These are phyloP conservation scores for Ptychadena robeensis DNA, from an alignment of 2,797 vertebrate species.

Conservation along the genomic window DNA sequence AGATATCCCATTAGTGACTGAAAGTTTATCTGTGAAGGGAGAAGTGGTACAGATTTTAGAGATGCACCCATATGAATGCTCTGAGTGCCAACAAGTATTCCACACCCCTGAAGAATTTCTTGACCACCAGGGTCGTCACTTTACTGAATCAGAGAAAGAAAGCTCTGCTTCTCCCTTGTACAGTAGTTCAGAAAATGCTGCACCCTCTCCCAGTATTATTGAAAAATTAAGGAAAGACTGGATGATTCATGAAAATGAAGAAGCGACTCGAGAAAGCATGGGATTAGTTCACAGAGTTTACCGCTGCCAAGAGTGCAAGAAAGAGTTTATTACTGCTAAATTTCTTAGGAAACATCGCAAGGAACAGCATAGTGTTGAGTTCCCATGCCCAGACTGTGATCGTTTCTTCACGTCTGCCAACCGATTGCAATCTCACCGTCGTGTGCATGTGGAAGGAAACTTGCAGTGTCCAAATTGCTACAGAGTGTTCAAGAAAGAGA, in stretches of 20 bases:
- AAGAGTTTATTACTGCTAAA: slow-evolving; percentile 46
- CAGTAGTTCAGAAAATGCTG: slow-evolving; percentile 62
- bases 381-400: slow-evolving; percentile 71
- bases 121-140: slow-evolving; percentile 91
- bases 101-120: slow-evolving; percentile 89
- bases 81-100: slow-evolving; percentile 87
- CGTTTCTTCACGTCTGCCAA: slow-evolving; percentile 85
- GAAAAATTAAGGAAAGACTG: slow-evolving; percentile 54
- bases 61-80: slow-evolving; percentile 90
- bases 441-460: slow-evolving; percentile 86
- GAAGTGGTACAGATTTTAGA: slow-evolving; percentile 37
- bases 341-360: slow-evolving; percentile 50
- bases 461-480: slow-evolving; percentile 86
- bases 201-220: slow-evolving; percentile 1
- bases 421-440: slow-evolving; percentile 83
- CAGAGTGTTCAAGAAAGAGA: slow-evolving; percentile 88
- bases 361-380: slow-evolving; percentile 51
- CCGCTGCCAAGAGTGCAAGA: slow-evolving; percentile 79
- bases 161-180: slow-evolving; percentile 75
- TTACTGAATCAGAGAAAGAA: slow-evolving; percentile 86
- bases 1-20: neutral
- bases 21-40: slow-evolving; percentile 10
- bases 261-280: slow-evolving; percentile 50
- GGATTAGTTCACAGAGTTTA: slow-evolving; percentile 57
- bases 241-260: slow-evolving; percentile 69